A percentile compares a stretch with the other conserved stretches of the same genome.
These are phyloP conservation scores for Junonia oenone DNA, from an alignment of 2,888 invertebrate genomes.

Conservation along the genomic window DNA sequence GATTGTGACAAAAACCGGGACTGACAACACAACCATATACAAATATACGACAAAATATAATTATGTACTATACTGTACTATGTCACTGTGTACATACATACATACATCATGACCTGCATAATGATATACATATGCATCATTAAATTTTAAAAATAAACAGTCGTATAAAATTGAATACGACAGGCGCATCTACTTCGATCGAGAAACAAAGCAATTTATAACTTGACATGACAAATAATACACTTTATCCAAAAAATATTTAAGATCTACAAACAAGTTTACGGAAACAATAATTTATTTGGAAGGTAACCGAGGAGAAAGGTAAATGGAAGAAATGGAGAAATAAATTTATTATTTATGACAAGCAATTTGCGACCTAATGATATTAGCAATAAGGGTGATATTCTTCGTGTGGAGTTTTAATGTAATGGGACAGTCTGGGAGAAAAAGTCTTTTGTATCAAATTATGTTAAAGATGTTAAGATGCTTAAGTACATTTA, in stretches of 20 bases:
- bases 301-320: not conserved
- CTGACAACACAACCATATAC: too few species aligned
- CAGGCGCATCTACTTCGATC: not conserved
- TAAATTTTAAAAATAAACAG: not conserved
- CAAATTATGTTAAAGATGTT: not conserved
- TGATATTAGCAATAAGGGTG: not conserved
- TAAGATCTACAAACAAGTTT: slow-evolving; percentile 7
- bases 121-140: too few species aligned
- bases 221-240: not conserved
- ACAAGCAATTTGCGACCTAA: slow-evolving; percentile 5
- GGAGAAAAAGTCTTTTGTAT: not conserved
- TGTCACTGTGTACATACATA: too few species aligned
- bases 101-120: too few species aligned
- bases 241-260: not conserved
- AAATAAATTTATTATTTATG: not conserved
- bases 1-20: too few species aligned
- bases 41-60: too few species aligned
- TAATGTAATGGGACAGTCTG: not conserved
- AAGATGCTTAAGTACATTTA: not conserved
- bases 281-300: slow-evolving; percentile 12
- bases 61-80: too few species aligned
- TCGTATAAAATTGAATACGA: not conserved
- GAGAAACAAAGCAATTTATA: not conserved
- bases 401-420: too few species aligned
- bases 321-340: not conserved